phyloP scores from a whole-genome alignment of 2,888 invertebrate species.

The Anticlea derivata region DNA sequence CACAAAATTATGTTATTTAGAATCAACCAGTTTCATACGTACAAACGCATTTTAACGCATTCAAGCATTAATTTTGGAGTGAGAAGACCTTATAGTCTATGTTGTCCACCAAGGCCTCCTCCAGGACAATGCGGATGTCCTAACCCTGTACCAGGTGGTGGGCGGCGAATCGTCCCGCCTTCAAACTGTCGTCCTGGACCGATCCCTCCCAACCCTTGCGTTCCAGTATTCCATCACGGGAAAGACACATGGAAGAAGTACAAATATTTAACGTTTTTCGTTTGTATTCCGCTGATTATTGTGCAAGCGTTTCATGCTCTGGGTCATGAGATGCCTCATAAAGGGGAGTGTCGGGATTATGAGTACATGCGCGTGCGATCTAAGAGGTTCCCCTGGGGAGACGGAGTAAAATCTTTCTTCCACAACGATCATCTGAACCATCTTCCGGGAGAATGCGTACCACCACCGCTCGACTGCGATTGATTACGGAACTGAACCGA shows the following conservation, averaged over 20 bases:
- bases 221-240: conserved; percentile 55
- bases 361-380: conserved; percentile 90
- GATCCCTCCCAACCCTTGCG: conserved; percentile 58
- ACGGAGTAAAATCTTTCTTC: conserved; percentile 91
- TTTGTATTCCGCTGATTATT: conserved; percentile 62
- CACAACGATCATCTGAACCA: conserved; percentile 90
- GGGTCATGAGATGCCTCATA: conserved; percentile 42
- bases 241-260: conserved; percentile 59
- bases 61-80: background rate
- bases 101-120: conserved; percentile 55
- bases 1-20: conserved; percentile 5
- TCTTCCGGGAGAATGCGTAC: conserved; percentile 65
- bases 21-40: background rate
- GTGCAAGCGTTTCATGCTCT: conserved; percentile 48
- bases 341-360: conserved; percentile 79
- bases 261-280: conserved; percentile 55
- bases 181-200: conserved; percentile 50
- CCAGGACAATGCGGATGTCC: conserved; percentile 49
- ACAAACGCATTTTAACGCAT: background rate
- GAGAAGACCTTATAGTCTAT: conserved; percentile 44
- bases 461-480: conserved; percentile 61
- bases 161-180: conserved; percentile 53
- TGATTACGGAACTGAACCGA: conserved; percentile 30
- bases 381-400: conserved; percentile 96
- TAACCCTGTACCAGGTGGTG: conserved; percentile 45